Conservation (phyloP, 2,888 invertebrate genomes). For the Agelastica alni region DNA sequence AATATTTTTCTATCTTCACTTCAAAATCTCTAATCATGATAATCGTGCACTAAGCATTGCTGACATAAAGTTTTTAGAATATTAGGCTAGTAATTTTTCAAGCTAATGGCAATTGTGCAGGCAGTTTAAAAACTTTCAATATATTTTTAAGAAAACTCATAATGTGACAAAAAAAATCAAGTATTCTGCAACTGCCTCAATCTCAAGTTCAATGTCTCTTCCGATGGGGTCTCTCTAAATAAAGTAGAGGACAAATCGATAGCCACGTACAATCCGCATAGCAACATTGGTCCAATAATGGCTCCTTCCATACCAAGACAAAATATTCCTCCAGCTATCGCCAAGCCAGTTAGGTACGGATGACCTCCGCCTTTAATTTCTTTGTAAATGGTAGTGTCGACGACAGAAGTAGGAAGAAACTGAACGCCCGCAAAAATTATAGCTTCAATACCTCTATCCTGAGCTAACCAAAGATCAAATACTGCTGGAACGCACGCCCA, state of each 20-base stretch:
- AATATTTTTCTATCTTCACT: too few relatives aligned
- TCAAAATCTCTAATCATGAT: too few relatives aligned
- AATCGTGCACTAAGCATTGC: too few relatives aligned
- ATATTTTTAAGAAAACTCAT: background rate
- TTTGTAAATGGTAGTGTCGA: constrained; percentile 94
- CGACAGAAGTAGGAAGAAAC: constrained; percentile 87
- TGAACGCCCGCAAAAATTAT: constrained; percentile 80
- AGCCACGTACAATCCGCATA: constrained; percentile 93
- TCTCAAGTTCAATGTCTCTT: constrained; percentile 55
- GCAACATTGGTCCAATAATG: constrained; percentile 91
- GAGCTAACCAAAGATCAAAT: constrained; percentile 91
- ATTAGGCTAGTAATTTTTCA: too few relatives aligned
- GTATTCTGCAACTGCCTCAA: constrained; percentile 16
- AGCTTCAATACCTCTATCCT: constrained; percentile 82
- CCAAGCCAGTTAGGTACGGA: constrained; percentile 94
- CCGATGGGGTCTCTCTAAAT: constrained; percentile 69
- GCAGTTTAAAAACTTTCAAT: background rate
- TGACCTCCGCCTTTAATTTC: constrained; percentile 96
- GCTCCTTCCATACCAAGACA: constrained; percentile 97
- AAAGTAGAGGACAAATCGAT: constrained; percentile 79
- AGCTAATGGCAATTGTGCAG: too few relatives aligned
- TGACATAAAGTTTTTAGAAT: too few relatives aligned
- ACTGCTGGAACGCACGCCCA: constrained; percentile 94
- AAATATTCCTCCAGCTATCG: constrained; percentile 97
- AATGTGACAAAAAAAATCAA: constrained; percentile 1